Evolutionary conservation across 2,888 invertebrate species (phyloP), one percentile per base, ranked within the genome.

Genomic region (Stenchaetothrips biformis): DNA sequence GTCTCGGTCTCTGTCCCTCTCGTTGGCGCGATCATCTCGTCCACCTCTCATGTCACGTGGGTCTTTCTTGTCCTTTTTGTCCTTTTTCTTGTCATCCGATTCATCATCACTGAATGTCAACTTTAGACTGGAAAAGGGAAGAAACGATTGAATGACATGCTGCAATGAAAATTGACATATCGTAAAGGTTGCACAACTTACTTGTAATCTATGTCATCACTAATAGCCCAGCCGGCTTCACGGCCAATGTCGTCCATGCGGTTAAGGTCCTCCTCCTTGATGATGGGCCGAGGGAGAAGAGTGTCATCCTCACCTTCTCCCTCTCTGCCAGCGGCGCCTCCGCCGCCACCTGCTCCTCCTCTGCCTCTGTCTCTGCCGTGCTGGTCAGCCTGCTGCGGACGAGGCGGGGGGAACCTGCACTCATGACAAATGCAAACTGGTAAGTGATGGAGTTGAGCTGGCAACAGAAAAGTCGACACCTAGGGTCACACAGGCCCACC

Each of bases 21-120:
- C 82, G 62, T 80, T 81, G 78, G 81, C 82, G 83, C 83, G 84
- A 83, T 84, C 83, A 4, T 79, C 81, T 21, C 81, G 79, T 80
- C 85, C 85, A n/a, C 86, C 85, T 78, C 85, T 85, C 16, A 53
- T 79, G 21, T 80, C 49, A 13, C 49, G 37, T 80, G 78, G 49
- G 80, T 81, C 25, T 80, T 81, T 81, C 80, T 85, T 86, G 9
- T 79, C 79, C n/a, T 85, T 84, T 79, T 84, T 84, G 81, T 84
- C 86, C 80, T 84, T 85, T 18, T 84, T 84, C 83, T 84, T 85
- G 83, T 84, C 84, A 82, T 80, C 82, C 84, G 87, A 86, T 87
- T 97, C 97, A 85, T 97, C 97, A 88, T 98, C 97, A 85, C 97
- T 97, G 88, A 97, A 98, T 83, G 95, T 93, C 86, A 98, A 88